phyloP scores from a whole-genome alignment of 35 echinoderm and acorn worm species.

The Amphiura filiformis region DNA sequence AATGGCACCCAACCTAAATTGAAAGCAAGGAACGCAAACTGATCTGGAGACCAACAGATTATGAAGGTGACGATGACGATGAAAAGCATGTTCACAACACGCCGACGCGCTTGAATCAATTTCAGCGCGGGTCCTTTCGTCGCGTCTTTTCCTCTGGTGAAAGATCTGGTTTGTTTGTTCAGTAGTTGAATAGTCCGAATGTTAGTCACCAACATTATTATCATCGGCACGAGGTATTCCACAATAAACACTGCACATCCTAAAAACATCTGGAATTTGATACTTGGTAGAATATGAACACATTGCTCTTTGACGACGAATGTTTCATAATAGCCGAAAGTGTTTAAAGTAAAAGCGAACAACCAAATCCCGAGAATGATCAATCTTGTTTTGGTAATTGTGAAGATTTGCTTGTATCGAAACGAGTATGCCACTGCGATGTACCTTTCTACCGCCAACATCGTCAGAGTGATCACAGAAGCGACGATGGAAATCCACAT shows the following conservation, averaged over 20 bases:
- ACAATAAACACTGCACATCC: slow-evolving; percentile 44
- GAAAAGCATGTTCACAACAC: slow-evolving; percentile 54
- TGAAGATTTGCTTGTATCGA: slow-evolving; percentile 32
- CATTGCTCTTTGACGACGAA: neutral
- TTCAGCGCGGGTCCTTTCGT: slow-evolving; percentile 25
- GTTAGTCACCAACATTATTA: slow-evolving; percentile 56
- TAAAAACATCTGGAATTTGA: slow-evolving; percentile 35
- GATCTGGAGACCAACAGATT: slow-evolving; percentile 71
- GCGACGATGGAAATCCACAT: slow-evolving; percentile 59
- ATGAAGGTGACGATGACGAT: slow-evolving; percentile 71
- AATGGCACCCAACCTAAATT: slow-evolving; percentile 13
- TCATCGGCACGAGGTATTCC: slow-evolving; percentile 55
- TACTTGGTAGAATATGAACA: slow-evolving; percentile 3
- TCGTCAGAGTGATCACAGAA: slow-evolving; percentile 42
- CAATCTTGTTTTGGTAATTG: neutral
- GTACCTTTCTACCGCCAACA: slow-evolving; percentile 53
- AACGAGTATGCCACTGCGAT: slow-evolving; percentile 43
- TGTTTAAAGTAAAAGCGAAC: neutral
- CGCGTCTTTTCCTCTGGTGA: neutral
- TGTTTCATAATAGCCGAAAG: slow-evolving; percentile 15
- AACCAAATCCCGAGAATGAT: slow-evolving; percentile 34
- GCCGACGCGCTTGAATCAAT: slow-evolving; percentile 25
- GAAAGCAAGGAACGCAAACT: slow-evolving; percentile 35
- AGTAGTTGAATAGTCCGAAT: slow-evolving; percentile 30
- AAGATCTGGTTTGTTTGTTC: slow-evolving; percentile 19